Evolutionary conservation across 2,888 invertebrate genomes (phyloP).

Genomic region (Synergus gifuensis): DNA sequence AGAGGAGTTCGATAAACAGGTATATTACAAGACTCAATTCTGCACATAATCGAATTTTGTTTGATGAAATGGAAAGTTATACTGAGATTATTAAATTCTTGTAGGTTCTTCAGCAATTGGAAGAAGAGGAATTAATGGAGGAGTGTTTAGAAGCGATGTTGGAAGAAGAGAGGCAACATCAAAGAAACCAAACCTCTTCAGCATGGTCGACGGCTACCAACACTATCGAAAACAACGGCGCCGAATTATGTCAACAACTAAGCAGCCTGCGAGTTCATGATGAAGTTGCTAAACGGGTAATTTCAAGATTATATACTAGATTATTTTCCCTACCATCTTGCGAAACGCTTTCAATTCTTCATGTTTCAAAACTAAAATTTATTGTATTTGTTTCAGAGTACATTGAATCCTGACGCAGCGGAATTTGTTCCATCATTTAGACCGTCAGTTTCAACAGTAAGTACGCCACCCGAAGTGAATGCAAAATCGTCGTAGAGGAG

Average conservation of each 20-base stretch:
- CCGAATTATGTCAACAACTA: slow-evolving; percentile 74
- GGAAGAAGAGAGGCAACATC: slow-evolving; percentile 82
- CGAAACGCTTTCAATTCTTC: not conserved
- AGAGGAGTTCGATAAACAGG: slow-evolving; percentile 95
- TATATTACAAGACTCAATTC: slow-evolving; percentile 70
- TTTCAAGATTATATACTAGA: not conserved
- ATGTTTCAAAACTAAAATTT: slow-evolving; percentile 3
- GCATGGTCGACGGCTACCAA: slow-evolving; percentile 73
- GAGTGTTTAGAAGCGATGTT: slow-evolving; percentile 92
- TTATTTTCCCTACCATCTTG: not conserved
- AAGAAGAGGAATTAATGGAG: slow-evolving; percentile 93
- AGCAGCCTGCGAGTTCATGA: slow-evolving; percentile 72
- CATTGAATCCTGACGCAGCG: slow-evolving; percentile 90
- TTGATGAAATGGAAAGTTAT: slow-evolving; percentile 27
- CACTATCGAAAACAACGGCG: slow-evolving; percentile 68
- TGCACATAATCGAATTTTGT: not conserved
- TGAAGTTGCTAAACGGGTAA: slow-evolving; percentile 75
- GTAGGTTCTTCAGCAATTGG: slow-evolving; percentile 90
- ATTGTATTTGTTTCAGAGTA: slow-evolving; percentile 81
- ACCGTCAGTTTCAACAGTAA: slow-evolving; percentile 60
- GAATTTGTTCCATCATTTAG: slow-evolving; percentile 86
- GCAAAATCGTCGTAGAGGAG: slow-evolving; percentile 73
- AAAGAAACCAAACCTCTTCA: slow-evolving; percentile 71
- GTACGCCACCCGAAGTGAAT: slow-evolving; percentile 69
- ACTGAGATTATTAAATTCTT: slow-evolving; percentile 47